phyloP scores from a whole-genome alignment of 2,797 vertebrate genomes.

The Thripadectes ignobilis region DNA sequence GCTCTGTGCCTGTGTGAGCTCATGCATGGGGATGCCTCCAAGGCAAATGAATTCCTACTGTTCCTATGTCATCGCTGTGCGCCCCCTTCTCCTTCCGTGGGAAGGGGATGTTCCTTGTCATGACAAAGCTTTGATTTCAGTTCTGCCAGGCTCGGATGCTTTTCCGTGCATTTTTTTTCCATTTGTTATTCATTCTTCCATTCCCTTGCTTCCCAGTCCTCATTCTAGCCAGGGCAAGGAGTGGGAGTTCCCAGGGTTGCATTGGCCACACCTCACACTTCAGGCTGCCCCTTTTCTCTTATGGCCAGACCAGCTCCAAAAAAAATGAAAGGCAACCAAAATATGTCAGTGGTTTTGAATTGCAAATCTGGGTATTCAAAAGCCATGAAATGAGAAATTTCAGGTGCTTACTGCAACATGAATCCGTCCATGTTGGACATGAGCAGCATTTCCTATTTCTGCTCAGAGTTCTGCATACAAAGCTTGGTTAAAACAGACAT shows the following conservation, averaged over 20 bases:
- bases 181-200: not conserved
- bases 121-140: not conserved
- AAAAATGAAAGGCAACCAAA: not conserved
- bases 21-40: not conserved
- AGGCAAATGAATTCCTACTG: not conserved
- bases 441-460: not conserved
- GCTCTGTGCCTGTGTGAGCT: not conserved
- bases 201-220: not conserved
- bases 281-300: not conserved
- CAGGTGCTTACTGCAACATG: not conserved
- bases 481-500: not conserved
- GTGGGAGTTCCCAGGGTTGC: not conserved
- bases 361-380: not conserved
- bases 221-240: not conserved
- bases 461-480: not conserved
- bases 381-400: constrained; percentile 18
- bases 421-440: not conserved
- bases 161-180: not conserved
- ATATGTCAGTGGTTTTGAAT: not conserved
- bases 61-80: not conserved
- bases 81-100: not conserved
- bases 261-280: accelerated
- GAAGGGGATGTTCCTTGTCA: not conserved
- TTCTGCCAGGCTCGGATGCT: not conserved
- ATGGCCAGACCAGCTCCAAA: not conserved